A percentile compares a stretch with the other conserved stretches of the same genome.
phyloP scores from a whole-genome alignment of 92 coral and sea anemone species.

The Parazoanthus atlanticus region DNA sequence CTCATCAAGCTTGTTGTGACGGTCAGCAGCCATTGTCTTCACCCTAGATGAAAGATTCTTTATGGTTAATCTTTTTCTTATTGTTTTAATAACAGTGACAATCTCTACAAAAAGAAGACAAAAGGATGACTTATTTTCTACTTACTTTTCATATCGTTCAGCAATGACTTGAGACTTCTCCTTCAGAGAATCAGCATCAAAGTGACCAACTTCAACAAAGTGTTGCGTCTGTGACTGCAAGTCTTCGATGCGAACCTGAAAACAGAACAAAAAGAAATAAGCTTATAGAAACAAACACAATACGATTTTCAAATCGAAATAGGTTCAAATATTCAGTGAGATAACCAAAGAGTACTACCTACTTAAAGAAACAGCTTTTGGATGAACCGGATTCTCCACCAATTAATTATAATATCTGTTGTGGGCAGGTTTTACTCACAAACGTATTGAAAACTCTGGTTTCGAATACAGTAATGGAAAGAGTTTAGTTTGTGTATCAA shows the following conservation, averaged over 20 bases:
- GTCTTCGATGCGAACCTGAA: constrained; percentile 90
- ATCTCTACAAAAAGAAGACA: not conserved
- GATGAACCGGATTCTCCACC: not conserved
- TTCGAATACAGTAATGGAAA: too few relatives aligned
- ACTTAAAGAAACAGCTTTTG: too few relatives aligned
- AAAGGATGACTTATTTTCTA: not conserved
- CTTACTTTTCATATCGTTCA: constrained; percentile 94
- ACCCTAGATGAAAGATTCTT: constrained; percentile 57
- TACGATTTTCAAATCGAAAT: too few relatives aligned
- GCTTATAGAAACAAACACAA: not conserved
- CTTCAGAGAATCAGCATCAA: constrained; percentile 88
- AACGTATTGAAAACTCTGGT: too few relatives aligned
- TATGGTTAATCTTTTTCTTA: not conserved
- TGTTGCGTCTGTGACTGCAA: constrained; percentile 97
- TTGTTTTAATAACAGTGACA: not conserved
- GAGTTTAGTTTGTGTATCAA: too few relatives aligned
- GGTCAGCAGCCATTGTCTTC: constrained; percentile 86
- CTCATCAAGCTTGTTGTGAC: constrained; percentile 87
- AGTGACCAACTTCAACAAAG: constrained; percentile 93
- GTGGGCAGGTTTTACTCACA: too few relatives aligned
- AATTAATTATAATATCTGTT: not conserved
- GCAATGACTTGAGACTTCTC: constrained; percentile 87
- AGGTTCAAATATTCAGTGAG: too few relatives aligned
- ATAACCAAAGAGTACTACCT: too few relatives aligned
- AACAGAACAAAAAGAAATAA: not conserved